These are phyloP conservation scores for Anodontia alba DNA, from an alignment of 2,888 invertebrate genomes.

Conservation along the genomic window DNA sequence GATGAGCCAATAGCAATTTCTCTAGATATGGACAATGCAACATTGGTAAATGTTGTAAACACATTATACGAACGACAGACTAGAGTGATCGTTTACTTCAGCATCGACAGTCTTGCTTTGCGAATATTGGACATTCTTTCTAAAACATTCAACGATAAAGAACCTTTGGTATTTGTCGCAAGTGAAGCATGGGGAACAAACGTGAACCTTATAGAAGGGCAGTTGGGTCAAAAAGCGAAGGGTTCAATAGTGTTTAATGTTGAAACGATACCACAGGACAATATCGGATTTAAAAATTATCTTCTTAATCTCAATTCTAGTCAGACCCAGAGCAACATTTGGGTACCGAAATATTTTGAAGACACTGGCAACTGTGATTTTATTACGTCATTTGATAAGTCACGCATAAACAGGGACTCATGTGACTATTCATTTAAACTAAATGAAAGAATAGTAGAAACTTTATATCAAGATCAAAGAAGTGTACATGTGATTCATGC, in stretches of 20 bases:
- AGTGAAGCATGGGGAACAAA: slow-evolving; percentile 78
- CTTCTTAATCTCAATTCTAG: slow-evolving; percentile 46
- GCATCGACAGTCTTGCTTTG: slow-evolving; percentile 64
- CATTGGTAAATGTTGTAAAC: slow-evolving; percentile 30
- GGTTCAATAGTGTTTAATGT: slow-evolving; percentile 72
- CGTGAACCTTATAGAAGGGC: slow-evolving; percentile 43
- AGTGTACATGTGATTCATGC: slow-evolving; percentile 70
- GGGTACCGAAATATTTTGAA: slow-evolving; percentile 73
- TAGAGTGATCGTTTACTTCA: slow-evolving; percentile 70
- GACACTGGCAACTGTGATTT: slow-evolving; percentile 69
- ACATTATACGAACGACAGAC: slow-evolving; percentile 38
- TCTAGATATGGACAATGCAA: slow-evolving; percentile 36
- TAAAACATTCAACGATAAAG: neutral
- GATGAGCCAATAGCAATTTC: slow-evolving; percentile 55
- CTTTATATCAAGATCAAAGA: slow-evolving; percentile 63
- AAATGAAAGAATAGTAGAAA: slow-evolving; percentile 25
- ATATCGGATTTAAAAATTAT: slow-evolving; percentile 43
- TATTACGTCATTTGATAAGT: slow-evolving; percentile 64
- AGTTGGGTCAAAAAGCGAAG: slow-evolving; percentile 54
- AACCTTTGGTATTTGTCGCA: slow-evolving; percentile 69
- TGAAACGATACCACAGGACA: slow-evolving; percentile 41
- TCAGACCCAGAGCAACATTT: slow-evolving; percentile 53
- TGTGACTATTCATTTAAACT: slow-evolving; percentile 9
- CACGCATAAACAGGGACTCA: slow-evolving; percentile 17
- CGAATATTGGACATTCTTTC: slow-evolving; percentile 62